phyloP scores from a whole-genome alignment of 2,113 vertebrate genomes.

The Carassius auratus region DNA sequence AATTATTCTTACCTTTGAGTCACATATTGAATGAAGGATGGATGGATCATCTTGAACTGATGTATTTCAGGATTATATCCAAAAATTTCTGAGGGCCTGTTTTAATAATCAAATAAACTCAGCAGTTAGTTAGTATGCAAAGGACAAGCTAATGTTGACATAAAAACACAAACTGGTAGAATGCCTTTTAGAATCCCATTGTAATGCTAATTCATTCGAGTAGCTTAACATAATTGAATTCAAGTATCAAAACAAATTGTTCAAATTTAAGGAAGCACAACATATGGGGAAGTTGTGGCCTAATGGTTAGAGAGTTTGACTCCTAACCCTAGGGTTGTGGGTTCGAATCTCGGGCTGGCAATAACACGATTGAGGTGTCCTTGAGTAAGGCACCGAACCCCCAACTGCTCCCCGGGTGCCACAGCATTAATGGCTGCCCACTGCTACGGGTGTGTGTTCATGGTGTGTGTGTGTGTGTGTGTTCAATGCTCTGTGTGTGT shows the following conservation, averaged over 20 bases:
- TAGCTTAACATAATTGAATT: background rate
- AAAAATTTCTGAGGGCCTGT: constrained; percentile 78
- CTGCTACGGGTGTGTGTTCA: no score
- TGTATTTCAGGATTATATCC: constrained; percentile 69
- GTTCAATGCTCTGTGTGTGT: no score
- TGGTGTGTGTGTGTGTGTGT: no score
- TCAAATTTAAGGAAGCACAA: background rate
- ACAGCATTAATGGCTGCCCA: no score
- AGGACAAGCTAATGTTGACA: background rate
- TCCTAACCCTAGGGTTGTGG: no score
- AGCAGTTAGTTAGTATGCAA: no score
- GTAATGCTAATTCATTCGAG: background rate
- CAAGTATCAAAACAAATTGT: background rate
- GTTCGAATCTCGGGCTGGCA: no score
- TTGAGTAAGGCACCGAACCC: no score
- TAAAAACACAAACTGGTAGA: background rate
- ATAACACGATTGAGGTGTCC: no score
- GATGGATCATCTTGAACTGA: constrained; percentile 80
- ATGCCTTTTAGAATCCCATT: background rate
- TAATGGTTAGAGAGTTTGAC: no score
- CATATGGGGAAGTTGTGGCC: no score
- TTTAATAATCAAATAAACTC: background rate
- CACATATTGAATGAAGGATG: constrained; percentile 77
- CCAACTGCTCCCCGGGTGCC: no score
- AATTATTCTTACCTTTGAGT: constrained; percentile 69